phyloP scores from a whole-genome alignment of 2,113 vertebrate species.

The Tricholaema leucomelas region DNA sequence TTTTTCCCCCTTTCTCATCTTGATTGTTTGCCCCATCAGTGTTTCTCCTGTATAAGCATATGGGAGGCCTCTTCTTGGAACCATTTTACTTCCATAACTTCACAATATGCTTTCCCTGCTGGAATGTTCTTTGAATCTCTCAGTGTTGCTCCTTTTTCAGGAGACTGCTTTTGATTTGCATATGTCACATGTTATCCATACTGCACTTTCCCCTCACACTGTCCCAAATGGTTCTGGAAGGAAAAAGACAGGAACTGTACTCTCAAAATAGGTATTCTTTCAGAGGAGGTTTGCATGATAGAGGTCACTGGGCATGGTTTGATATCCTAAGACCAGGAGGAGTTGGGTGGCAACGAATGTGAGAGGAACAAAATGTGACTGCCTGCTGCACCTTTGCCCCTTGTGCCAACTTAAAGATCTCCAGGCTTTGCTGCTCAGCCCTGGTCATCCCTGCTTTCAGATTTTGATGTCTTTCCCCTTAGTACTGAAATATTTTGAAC shows the following conservation, averaged over 20 bases:
- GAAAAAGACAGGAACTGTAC: background rate
- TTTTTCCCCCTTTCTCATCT: background rate
- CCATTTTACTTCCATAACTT: background rate
- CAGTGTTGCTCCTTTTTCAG: background rate
- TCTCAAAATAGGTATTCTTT: background rate
- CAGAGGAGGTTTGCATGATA: background rate
- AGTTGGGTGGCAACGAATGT: background rate
- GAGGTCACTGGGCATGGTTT: rapidly evolving
- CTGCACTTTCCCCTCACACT: rapidly evolving
- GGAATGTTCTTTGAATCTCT: background rate
- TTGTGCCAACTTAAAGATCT: background rate
- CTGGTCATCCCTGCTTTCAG: background rate
- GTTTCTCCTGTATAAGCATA: background rate
- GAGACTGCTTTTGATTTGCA: background rate
- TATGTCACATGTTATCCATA: background rate
- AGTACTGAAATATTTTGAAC: background rate
- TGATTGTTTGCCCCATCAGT: background rate
- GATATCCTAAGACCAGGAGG: rapidly evolving
- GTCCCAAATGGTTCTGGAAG: background rate
- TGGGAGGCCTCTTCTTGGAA: background rate
- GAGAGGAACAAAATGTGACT: background rate
- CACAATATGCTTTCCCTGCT: background rate
- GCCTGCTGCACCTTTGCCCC: background rate
- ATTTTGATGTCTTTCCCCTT: background rate
- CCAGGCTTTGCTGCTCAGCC: background rate